These are phyloP conservation scores for Pterobdella sp. DNA, from an alignment of 2,888 invertebrate genomes.

Conservation along the genomic window DNA sequence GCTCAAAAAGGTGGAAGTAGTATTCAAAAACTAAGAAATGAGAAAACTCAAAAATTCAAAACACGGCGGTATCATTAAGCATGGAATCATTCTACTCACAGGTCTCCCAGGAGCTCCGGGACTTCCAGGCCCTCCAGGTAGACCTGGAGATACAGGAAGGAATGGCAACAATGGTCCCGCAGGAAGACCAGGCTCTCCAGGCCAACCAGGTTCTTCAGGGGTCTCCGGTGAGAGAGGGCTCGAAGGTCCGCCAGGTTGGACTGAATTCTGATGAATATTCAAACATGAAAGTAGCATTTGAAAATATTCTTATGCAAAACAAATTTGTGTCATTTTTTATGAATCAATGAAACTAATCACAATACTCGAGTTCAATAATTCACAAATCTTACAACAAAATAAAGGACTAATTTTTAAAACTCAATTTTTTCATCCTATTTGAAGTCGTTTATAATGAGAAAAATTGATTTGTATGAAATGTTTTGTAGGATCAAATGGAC, in stretches of 20 bases:
- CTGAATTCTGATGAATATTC: too few relatives aligned
- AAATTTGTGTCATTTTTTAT: too few relatives aligned
- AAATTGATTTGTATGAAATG: too few relatives aligned
- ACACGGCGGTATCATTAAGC: neutral
- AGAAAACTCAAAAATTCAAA: neutral
- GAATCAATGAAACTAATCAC: too few relatives aligned
- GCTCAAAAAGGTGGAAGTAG: neutral
- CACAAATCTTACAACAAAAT: too few relatives aligned
- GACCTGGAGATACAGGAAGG: slow-evolving; percentile 16
- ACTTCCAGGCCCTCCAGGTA: slow-evolving; percentile 28
- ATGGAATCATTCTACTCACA: neutral
- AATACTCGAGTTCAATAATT: too few relatives aligned
- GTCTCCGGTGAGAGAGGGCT: slow-evolving; percentile 20
- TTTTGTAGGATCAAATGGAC: slow-evolving; percentile 30
- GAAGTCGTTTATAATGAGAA: too few relatives aligned
- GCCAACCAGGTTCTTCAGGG: slow-evolving; percentile 31
- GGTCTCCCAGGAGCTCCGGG: slow-evolving; percentile 31
- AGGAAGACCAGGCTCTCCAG: slow-evolving; percentile 20
- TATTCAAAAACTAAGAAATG: neutral
- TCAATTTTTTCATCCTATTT: too few relatives aligned
- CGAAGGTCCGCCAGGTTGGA: slow-evolving; percentile 27
- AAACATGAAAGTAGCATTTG: too few relatives aligned
- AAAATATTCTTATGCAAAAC: too few relatives aligned
- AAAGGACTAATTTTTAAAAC: too few relatives aligned
- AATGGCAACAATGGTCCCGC: slow-evolving; percentile 30